Conservation (phyloP, 2,113 vertebrate species). For the Ciconia stormi region DNA sequence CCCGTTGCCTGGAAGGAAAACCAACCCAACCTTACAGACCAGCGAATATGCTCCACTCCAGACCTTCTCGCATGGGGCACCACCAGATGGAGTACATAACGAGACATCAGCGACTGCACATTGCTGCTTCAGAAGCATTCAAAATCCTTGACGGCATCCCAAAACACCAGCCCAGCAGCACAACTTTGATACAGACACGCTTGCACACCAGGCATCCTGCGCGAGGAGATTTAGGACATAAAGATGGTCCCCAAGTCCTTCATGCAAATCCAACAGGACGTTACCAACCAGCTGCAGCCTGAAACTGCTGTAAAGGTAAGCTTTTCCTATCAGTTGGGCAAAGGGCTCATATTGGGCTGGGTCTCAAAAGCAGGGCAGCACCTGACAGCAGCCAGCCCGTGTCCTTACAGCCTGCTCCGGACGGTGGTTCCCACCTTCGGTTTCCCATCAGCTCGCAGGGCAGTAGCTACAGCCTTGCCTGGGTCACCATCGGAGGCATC, state of each 20-base stretch:
- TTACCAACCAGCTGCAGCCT: background rate
- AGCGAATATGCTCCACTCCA: fast-evolving
- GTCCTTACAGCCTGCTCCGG: background rate
- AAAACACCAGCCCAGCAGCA: background rate
- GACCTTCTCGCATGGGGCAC: fast-evolving
- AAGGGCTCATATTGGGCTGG: background rate
- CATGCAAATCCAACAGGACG: fast-evolving
- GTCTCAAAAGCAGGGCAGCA: background rate
- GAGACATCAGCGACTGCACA: fast-evolving
- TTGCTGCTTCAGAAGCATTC: background rate
- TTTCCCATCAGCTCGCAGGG: background rate
- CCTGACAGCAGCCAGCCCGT: background rate
- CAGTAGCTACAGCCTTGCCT: background rate
- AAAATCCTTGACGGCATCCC: background rate
- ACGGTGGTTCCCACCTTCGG: background rate
- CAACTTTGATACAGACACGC: background rate
- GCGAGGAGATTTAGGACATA: background rate
- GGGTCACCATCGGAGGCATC: background rate
- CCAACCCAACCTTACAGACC: background rate
- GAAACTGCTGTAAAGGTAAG: background rate
- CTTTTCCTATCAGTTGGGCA: background rate
- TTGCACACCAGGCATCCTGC: fast-evolving
- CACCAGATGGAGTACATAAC: fast-evolving
- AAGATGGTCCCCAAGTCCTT: too few species aligned
- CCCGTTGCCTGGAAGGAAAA: background rate